These are phyloP conservation scores for Pseudocheirus occidentalis DNA, from an alignment of 2,797 vertebrate species.

Conservation along the genomic window DNA sequence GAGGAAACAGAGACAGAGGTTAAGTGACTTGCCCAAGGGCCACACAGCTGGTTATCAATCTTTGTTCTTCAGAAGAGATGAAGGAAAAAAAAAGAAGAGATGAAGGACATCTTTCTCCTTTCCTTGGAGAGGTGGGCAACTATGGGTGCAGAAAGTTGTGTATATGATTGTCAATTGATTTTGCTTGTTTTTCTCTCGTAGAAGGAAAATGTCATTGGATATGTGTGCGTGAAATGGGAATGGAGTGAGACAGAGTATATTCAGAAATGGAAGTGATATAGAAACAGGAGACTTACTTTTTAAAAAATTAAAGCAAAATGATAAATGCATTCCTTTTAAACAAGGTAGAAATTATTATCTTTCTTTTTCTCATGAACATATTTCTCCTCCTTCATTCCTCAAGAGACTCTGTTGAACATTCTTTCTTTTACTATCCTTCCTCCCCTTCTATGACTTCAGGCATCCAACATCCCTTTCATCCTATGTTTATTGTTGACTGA, in stretches of 20 bases:
- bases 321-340: constrained; percentile 8
- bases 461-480: background rate
- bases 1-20: background rate
- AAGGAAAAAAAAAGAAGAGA: background rate
- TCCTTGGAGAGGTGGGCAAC: background rate
- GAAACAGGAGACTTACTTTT: background rate
- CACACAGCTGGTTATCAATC: background rate
- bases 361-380: constrained; percentile 25
- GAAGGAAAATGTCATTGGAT: background rate
- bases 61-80: background rate
- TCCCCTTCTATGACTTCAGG: background rate
- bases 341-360: background rate
- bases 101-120: background rate
- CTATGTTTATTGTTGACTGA: background rate
- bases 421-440: background rate
- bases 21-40: background rate
- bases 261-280: constrained; percentile 2
- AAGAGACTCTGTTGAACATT: background rate
- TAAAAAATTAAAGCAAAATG: background rate
- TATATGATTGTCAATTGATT: background rate
- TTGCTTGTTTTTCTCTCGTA: background rate
- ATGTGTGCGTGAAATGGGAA: background rate
- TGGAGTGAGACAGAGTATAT: background rate
- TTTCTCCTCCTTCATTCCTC: constrained; percentile 6
- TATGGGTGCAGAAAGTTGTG: background rate